Base-by-base conservation (phyloP, 2,797 vertebrate genomes). In the Argyrosomus regius region DNA sequence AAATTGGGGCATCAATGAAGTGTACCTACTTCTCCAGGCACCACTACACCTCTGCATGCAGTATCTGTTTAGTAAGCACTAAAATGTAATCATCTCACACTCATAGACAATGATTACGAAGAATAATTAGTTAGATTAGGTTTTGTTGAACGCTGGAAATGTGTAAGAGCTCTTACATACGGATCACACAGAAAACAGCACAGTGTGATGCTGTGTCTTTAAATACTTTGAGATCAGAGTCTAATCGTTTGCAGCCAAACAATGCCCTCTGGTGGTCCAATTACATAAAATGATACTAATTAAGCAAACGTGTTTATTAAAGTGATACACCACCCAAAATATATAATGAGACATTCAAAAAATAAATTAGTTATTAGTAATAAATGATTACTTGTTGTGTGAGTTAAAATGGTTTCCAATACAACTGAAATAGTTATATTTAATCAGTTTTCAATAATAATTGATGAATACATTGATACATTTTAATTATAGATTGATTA, bases 231-330 rank as follows among this genome's bases (percentile, higher is more conserved):
- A 67, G 50, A 77, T 64, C 3, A 50, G 6, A 22, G 16, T 4
- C 35, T 43, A 12, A 54, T 62, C 11, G 11, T 83, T 59, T 68
- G 61, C 62, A 77, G 80, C 18, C 46, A 64, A 85, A 88, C 64
- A 81, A 72, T 78, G 87, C 84, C 91, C 82, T 82, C 92, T 90
- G n/a, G 80, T 91, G 91, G 87, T 69, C 4, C 3, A 18, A 22
- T 58, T 18, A 53, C 8, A 43, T 59, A 73, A 70, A 80, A 71
- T 2, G 0, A 57, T 24, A 53, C 6, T 35, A 67, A 82, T 46
- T 80, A n/a, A 65, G 13, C 8, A 68, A 43, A 35, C 0, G 1
- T 22, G 6, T 54, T 22, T 35, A 31, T 76, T 67, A 66, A 77
- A 81, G 60, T 56, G 28, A 43, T 4, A 64, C 9, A 71, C 26